These are phyloP conservation scores for Tricholauxania praeusta DNA, from an alignment of 2,888 invertebrate genomes.

Conservation along the genomic window DNA sequence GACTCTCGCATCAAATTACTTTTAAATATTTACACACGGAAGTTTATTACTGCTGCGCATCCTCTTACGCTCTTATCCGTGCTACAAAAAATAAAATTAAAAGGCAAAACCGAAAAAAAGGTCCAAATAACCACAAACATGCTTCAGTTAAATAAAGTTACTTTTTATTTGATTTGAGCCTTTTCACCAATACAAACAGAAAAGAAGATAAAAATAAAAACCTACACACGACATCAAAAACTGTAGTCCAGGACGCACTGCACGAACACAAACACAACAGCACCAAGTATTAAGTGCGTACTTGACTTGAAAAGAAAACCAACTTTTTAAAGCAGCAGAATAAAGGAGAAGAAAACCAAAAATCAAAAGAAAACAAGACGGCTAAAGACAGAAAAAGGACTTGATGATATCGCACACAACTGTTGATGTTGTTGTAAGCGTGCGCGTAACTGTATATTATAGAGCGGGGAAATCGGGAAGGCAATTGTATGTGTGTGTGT, in stretches of 20 bases:
- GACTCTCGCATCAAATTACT: neutral
- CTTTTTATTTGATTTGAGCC: conserved; percentile 29
- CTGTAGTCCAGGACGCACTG: neutral
- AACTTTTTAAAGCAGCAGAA: neutral
- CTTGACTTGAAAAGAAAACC: conserved; percentile 13
- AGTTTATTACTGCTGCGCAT: conserved; percentile 25
- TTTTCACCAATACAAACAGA: conserved; percentile 4
- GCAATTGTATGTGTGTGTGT: neutral
- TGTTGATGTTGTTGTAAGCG: neutral
- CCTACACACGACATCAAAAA: neutral
- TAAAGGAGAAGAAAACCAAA: neutral
- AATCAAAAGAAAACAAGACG: conserved; percentile 1
- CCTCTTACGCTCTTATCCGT: neutral
- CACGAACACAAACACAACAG: neutral
- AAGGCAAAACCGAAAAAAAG: conserved; percentile 22
- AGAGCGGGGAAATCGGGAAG: too few relatives aligned
- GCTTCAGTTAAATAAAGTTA: conserved; percentile 34
- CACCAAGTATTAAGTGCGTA: neutral
- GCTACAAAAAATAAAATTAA: conserved; percentile 4
- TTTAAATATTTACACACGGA: conserved; percentile 39
- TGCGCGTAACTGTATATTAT: neutral
- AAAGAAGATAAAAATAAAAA: neutral
- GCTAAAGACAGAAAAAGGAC: neutral
- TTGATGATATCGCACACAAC: conserved; percentile 16
- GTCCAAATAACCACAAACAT: conserved; percentile 35